Conservation (phyloP, 2,797 vertebrate genomes). For the Remorina albescens region DNA sequence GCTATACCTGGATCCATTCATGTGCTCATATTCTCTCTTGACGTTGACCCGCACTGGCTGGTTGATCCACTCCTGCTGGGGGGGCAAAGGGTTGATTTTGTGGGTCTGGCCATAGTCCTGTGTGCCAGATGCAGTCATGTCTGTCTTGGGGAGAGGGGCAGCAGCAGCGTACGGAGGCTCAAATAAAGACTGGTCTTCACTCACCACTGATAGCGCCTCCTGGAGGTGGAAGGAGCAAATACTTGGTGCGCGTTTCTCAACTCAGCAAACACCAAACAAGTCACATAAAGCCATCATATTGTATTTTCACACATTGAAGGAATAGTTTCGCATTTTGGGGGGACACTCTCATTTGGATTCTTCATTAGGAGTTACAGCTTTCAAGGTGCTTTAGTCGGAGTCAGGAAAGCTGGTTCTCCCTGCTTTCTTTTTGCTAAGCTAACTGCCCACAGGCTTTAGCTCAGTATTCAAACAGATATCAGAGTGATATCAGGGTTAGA, state of each 20-base stretch:
- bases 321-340: neutral
- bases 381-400: neutral
- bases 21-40: slow-evolving; percentile 98
- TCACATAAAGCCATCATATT: neutral
- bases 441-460: neutral
- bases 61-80: slow-evolving; percentile 98
- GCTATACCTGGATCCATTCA: slow-evolving; percentile 96
- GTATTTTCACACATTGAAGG: neutral
- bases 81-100: slow-evolving; percentile 96
- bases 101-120: slow-evolving; percentile 97
- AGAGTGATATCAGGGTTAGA: slow-evolving; percentile 1
- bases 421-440: slow-evolving; percentile 2
- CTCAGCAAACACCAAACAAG: neutral
- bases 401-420: neutral
- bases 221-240: slow-evolving; percentile 72
- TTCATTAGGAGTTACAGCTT: neutral
- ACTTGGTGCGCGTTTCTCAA: slow-evolving; percentile 9
- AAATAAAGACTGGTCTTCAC: slow-evolving; percentile 99
- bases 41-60: slow-evolving; percentile 94
- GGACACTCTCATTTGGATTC: neutral
- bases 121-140: slow-evolving; percentile 98
- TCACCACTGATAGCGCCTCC: slow-evolving; percentile 99
- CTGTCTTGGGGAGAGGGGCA: slow-evolving; percentile 94
- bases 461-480: slow-evolving; percentile 2
- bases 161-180: slow-evolving; percentile 95